Conservation (phyloP, 2,797 vertebrate species). For the Melanotaenia boesemani region DNA sequence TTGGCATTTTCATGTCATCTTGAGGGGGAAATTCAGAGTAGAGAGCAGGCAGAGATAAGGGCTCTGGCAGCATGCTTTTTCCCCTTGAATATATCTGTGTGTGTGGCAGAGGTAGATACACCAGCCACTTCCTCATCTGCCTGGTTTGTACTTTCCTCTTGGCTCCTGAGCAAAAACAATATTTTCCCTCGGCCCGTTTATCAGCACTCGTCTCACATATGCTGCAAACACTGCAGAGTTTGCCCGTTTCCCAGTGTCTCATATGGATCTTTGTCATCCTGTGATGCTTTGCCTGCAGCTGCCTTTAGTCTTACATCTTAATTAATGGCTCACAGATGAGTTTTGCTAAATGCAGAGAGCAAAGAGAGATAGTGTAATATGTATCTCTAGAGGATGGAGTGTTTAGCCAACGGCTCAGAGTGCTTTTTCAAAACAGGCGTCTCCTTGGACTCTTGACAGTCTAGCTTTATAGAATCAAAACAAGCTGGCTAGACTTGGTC, state of each 20-base stretch:
- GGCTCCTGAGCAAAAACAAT: slow-evolving; percentile 62
- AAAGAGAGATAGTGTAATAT: background rate
- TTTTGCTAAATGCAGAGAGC: slow-evolving; percentile 23
- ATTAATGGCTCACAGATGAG: slow-evolving; percentile 36
- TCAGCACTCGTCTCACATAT: slow-evolving; percentile 42
- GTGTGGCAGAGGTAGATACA: slow-evolving; percentile 53
- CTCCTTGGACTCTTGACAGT: slow-evolving; percentile 19
- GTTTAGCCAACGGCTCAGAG: slow-evolving; percentile 21
- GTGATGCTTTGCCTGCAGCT: slow-evolving; percentile 5
- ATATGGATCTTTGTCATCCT: slow-evolving; percentile 14
- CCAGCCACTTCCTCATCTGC: slow-evolving; percentile 54
- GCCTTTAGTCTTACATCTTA: slow-evolving; percentile 29
- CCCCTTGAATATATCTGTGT: slow-evolving; percentile 32
- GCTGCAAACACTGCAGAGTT: slow-evolving; percentile 49
- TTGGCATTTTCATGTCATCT: slow-evolving; percentile 38
- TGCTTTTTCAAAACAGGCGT: slow-evolving; percentile 5
- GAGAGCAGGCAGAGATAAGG: slow-evolving; percentile 58
- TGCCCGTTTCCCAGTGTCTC: slow-evolving; percentile 29
- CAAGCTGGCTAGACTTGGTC: background rate
- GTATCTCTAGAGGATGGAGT: slow-evolving; percentile 30
- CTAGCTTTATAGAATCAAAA: slow-evolving; percentile 8
- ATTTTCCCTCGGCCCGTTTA: slow-evolving; percentile 57
- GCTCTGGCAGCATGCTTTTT: slow-evolving; percentile 38
- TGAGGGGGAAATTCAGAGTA: slow-evolving; percentile 45
- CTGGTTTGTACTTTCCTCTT: slow-evolving; percentile 56